Evolutionary conservation across 2,113 vertebrate genomes (phyloP).

Genomic region (Podarcis muralis): DNA sequence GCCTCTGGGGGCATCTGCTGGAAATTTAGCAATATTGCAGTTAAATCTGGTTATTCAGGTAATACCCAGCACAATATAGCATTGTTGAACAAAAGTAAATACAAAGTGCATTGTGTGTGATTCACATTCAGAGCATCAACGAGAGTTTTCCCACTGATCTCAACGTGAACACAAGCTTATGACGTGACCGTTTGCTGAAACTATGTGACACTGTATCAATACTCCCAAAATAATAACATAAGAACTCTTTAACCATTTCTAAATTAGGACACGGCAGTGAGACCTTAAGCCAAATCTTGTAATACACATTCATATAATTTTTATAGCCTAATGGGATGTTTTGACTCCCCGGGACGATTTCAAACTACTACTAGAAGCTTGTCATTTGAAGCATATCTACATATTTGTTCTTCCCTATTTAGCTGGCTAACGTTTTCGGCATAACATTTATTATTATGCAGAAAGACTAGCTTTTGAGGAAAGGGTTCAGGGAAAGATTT

Average conservation of each 20-base stretch:
- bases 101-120: neutral
- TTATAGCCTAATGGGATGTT: neutral
- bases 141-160: neutral
- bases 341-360: neutral
- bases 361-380: neutral
- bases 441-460: neutral
- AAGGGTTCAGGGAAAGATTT: neutral
- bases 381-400: neutral
- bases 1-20: constrained; percentile 97
- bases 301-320: neutral
- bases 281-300: neutral
- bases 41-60: neutral
- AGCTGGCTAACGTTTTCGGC: neutral
- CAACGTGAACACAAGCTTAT: accelerated
- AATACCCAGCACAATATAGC: neutral
- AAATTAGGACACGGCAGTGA: neutral
- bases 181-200: neutral
- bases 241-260: neutral
- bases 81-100: constrained; percentile 21
- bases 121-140: neutral
- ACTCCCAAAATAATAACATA: neutral
- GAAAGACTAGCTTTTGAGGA: neutral
- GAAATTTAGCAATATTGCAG: constrained; percentile 81
- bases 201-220: neutral
- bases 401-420: neutral